A percentile compares a stretch with the other conserved stretches of the same genome.
Evolutionary conservation across 1,140 invertebrate genomes (phyloP).

Genomic region (Pomacea maculata): DNA sequence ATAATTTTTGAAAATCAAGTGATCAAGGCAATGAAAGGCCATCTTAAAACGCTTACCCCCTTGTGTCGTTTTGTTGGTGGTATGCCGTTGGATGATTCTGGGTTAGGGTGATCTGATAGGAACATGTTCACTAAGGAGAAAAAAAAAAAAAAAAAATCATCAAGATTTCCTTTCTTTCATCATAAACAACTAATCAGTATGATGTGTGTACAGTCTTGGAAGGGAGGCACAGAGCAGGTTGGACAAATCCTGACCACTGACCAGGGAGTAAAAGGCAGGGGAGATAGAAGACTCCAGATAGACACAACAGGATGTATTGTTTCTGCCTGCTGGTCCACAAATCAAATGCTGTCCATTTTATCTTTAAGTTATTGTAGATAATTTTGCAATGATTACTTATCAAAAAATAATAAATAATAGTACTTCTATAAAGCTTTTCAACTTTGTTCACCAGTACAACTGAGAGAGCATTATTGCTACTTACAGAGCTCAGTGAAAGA

Average conservation of each 20-base stretch:
- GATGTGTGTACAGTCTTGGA: too few species aligned
- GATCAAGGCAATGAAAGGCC: background rate
- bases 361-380: background rate
- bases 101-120: conserved; percentile 53
- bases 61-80: conserved; percentile 42
- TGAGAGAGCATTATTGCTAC: conserved; percentile 8
- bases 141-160: background rate
- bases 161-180: background rate
- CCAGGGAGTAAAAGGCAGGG: background rate
- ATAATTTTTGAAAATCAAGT: background rate
- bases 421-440: too few species aligned
- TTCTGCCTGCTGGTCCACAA: background rate
- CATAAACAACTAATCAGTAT: background rate
- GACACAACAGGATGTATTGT: background rate
- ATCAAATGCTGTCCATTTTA: background rate
- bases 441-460: background rate
- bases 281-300: background rate
- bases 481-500: conserved; percentile 68
- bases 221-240: background rate
- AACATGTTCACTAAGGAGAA: conserved; percentile 56
- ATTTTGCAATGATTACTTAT: background rate
- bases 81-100: conserved; percentile 40
- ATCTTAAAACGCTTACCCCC: conserved; percentile 33
- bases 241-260: background rate
- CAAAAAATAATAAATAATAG: background rate